Evolutionary conservation across 2,888 invertebrate species (phyloP), one percentile per base, ranked within the genome.

Genomic region (Tyria jacobaeae): DNA sequence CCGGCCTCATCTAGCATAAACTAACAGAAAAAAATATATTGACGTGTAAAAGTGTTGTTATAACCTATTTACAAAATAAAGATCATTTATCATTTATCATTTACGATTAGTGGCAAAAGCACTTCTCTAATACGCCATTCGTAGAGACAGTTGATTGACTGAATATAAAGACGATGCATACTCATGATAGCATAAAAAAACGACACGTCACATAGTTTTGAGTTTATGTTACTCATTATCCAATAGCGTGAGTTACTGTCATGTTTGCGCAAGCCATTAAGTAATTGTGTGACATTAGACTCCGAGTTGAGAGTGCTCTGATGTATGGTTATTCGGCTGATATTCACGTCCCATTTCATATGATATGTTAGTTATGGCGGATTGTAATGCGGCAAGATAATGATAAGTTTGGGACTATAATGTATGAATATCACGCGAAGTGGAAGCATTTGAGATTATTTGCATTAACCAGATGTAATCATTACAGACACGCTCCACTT

Each of bases 251-350:
- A 37, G 27, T 14, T 17, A 37, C 12, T 27, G 37, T n/a, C 27
- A 27, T 57, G 37, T 39, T 35, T 35, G 56, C 25, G 35, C 67
- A 44, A 52, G 12, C 73, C 72, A 72, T 67, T 72, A 72, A 64
- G 48, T 67, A 67, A 72, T 70, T 59, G 62, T 61, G 59, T 73
- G 67, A 70, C 62, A 62, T 10, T 44, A 21, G 44, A 21, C 17
- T 44, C 41, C 9, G 10, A 44, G 44, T 44, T 21, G 12, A 44
- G 21, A 44, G 44, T 21, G 21, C 44, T 44, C 44, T 21, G 21
- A 44, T 44, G 21, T 44, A 44, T 44, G 21, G 3, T 12, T 21
- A 21, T 53, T 48, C 25, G 31, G 60, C 47, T 44, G 67, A 72
- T 63, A 67, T 57, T 64, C 62, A 62, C 66, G 64, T 53, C 31